Evolutionary conservation across 2,113 vertebrate species (phyloP).

Genomic region (Hydrochoerus hydrochaeris): DNA sequence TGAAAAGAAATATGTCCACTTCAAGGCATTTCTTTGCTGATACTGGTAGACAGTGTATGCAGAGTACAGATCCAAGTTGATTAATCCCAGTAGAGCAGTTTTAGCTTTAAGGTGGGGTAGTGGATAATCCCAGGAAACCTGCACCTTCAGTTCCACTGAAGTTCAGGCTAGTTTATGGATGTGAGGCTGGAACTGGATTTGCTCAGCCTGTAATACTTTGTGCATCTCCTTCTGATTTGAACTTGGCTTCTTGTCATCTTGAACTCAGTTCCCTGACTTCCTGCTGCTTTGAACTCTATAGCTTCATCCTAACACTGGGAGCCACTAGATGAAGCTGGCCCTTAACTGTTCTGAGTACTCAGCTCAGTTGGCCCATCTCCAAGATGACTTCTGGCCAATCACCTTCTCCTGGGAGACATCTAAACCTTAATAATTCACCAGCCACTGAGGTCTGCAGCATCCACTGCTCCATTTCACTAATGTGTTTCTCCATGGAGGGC

Average conservation of each 20-base stretch:
- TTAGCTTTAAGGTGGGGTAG: background rate
- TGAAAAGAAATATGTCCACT: background rate
- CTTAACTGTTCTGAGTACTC: background rate
- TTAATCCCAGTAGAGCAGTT: background rate
- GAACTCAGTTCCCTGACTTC: background rate
- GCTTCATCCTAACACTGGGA: background rate
- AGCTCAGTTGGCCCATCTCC: background rate
- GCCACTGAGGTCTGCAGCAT: background rate
- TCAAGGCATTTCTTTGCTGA: background rate
- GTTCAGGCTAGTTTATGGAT: background rate
- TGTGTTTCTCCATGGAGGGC: background rate
- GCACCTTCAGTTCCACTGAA: background rate
- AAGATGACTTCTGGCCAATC: background rate
- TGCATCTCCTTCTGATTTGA: background rate
- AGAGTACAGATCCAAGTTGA: background rate
- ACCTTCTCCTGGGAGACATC: background rate
- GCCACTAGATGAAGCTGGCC: background rate
- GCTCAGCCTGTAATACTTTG: background rate
- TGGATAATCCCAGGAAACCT: background rate
- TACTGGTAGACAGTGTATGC: background rate
- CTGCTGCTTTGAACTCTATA: background rate
- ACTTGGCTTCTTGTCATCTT: background rate
- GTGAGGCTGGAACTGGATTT: background rate
- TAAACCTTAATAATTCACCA: background rate
- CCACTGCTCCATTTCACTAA: background rate